Evolutionary conservation across 2,797 vertebrate species (phyloP).

Genomic region (Tauraco hartlaubi): DNA sequence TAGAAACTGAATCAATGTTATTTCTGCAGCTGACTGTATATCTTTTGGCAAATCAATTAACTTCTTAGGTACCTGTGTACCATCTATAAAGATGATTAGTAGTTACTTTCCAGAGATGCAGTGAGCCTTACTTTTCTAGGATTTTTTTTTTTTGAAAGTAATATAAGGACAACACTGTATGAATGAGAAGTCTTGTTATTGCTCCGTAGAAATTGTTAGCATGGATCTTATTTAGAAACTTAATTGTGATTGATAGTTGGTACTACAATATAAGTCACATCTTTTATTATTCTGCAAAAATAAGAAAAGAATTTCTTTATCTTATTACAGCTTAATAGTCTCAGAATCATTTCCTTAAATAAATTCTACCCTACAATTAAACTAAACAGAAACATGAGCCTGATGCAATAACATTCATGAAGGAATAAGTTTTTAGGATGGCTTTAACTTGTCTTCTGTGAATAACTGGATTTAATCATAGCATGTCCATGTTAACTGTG

Average conservation of each 20-base stretch:
- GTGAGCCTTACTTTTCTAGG: not conserved
- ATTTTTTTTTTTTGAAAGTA: not conserved
- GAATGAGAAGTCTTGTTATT: not conserved
- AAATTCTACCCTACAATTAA: not conserved
- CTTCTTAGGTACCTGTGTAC: not conserved
- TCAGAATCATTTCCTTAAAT: not conserved
- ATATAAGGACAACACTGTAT: rapidly evolving
- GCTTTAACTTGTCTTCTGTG: not conserved
- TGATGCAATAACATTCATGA: not conserved
- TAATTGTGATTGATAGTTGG: not conserved
- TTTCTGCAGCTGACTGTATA: not conserved
- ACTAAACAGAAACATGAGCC: not conserved
- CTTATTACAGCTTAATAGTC: not conserved
- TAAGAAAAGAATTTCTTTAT: not conserved
- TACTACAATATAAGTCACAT: not conserved
- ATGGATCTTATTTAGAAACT: not conserved
- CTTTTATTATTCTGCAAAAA: not conserved
- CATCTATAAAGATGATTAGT: not conserved
- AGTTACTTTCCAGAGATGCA: not conserved
- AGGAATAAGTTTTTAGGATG: not conserved
- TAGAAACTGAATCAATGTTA: not conserved
- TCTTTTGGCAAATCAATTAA: not conserved
- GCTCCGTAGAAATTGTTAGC: not conserved
- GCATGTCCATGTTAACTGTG: not conserved
- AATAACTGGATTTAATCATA: not conserved